phyloP scores from a whole-genome alignment of 2,113 vertebrate genomes.

The Bufo bufo region DNA sequence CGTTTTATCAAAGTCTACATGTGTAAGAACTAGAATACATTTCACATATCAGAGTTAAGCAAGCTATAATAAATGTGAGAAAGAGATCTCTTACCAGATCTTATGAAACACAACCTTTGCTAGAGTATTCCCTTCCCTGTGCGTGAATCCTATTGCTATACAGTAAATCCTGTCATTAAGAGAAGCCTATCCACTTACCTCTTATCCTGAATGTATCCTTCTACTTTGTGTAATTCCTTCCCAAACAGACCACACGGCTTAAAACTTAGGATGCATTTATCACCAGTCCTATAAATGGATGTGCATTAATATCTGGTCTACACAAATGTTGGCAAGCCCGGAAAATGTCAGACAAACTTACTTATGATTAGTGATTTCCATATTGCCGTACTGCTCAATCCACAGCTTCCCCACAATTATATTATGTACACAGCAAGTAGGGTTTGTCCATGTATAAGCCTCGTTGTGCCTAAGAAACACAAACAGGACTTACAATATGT shows the following conservation, averaged over 20 bases:
- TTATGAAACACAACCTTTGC: not conserved
- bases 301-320: slow-evolving; percentile 41
- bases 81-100: not conserved
- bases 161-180: not conserved
- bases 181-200: slow-evolving; percentile 73
- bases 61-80: not conserved
- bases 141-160: not conserved
- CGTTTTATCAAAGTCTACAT: no score
- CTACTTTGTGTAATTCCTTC: slow-evolving; percentile 97
- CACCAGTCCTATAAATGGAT: slow-evolving; percentile 83
- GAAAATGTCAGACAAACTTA: slow-evolving; percentile 67
- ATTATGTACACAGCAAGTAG: slow-evolving; percentile 96
- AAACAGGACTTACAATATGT: not conserved
- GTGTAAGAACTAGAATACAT: no score
- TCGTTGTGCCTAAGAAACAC: slow-evolving; percentile 81
- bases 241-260: slow-evolving; percentile 96
- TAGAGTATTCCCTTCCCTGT: not conserved
- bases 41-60: not conserved
- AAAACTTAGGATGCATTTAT: slow-evolving; percentile 91
- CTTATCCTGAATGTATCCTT: slow-evolving; percentile 97
- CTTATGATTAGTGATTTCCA: slow-evolving; percentile 98
- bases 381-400: slow-evolving; percentile 96
- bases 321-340: not conserved
- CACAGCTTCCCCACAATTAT: slow-evolving; percentile 97
- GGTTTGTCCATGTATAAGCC: slow-evolving; percentile 97